Conservation (phyloP, 2,797 vertebrate genomes). For the Spinus pinus region DNA sequence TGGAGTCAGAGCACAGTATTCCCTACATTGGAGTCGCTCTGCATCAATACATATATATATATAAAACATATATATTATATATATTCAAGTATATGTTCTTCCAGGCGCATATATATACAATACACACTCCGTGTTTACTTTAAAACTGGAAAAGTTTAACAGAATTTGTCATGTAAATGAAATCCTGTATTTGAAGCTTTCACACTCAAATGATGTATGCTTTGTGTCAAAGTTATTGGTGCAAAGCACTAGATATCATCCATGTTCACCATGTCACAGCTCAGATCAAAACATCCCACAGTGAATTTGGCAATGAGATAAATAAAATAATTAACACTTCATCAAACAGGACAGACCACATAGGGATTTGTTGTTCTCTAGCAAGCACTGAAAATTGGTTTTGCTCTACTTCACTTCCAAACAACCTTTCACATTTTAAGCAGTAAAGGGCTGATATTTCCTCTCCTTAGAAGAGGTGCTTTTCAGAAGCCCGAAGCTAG, state of each 20-base stretch:
- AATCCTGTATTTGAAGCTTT: not conserved
- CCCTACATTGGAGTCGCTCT: not conserved
- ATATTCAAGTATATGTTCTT: not conserved
- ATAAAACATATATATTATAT: no score
- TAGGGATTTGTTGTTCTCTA: not conserved
- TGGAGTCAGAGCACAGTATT: not conserved
- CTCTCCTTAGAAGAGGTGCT: not conserved
- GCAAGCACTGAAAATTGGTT: not conserved
- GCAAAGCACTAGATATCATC: not conserved
- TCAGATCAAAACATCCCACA: not conserved
- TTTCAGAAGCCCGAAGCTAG: not conserved
- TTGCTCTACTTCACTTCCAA: not conserved
- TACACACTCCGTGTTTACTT: not conserved
- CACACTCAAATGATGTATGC: not conserved
- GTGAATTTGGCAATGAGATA: not conserved
- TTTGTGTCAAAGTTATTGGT: not conserved
- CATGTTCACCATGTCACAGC: not conserved
- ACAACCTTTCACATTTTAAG: not conserved
- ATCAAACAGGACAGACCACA: not conserved
- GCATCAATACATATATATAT: not conserved
- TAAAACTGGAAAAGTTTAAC: not conserved
- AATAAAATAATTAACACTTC: not conserved
- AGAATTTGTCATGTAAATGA: not conserved
- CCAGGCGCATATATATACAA: not conserved
- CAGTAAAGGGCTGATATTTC: not conserved